Evolutionary conservation across 2,797 vertebrate genomes (phyloP).

Genomic region (Tokudaia muenninki): DNA sequence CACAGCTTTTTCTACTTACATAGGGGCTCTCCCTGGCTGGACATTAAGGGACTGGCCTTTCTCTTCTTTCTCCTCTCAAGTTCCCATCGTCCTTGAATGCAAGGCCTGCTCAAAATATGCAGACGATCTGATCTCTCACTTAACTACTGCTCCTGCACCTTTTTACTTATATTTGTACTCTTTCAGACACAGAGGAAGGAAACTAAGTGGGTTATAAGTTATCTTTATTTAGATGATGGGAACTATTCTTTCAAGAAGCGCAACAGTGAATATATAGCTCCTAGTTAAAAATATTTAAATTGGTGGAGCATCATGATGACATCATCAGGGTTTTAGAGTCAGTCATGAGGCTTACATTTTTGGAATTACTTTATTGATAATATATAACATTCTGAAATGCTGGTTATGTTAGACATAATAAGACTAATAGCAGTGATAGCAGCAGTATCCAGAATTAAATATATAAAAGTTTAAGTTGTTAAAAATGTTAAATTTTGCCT

Average conservation of each 20-base stretch:
- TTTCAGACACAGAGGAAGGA: background rate
- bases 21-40: background rate
- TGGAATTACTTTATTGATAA: constrained; percentile 61
- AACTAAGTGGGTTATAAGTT: background rate
- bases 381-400: constrained; percentile 44
- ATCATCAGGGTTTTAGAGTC: background rate
- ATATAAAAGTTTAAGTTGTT: constrained; percentile 27
- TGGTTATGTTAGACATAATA: constrained; percentile 63
- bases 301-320: background rate
- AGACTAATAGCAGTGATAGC: constrained; percentile 36
- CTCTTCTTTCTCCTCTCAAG: background rate
- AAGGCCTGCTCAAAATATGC: background rate
- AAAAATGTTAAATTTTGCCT: constrained; percentile 76
- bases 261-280: background rate
- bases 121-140: too few species aligned
- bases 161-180: background rate
- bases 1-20: background rate
- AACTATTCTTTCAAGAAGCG: constrained; percentile 27
- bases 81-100: background rate
- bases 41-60: background rate
- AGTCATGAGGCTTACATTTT: background rate
- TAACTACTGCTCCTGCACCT: too few species aligned
- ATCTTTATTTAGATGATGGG: constrained; percentile 35
- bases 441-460: constrained; percentile 30
- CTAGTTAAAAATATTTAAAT: constrained; percentile 53